These are phyloP conservation scores for Hylaeus anthracinus DNA, from an alignment of 1,140 invertebrate species.

Conservation along the genomic window DNA sequence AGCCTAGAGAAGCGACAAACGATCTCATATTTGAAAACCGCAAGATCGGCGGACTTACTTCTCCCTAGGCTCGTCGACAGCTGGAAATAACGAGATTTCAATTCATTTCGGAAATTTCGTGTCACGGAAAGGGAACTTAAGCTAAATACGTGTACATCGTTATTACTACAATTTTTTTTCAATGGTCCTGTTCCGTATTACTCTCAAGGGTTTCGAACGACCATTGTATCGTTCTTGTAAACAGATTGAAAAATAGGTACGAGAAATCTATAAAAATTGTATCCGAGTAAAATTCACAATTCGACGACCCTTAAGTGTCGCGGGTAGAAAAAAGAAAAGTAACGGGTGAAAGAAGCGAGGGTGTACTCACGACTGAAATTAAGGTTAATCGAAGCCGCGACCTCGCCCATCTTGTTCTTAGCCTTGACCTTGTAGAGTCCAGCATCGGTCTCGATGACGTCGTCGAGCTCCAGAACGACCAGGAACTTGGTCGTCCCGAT, in stretches of 20 bases:
- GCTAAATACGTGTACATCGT: no score
- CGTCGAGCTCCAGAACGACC: constrained; percentile 95
- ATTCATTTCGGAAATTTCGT: constrained; percentile 7
- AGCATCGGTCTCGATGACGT: constrained; percentile 97
- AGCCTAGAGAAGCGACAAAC: constrained; percentile 74
- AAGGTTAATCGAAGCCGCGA: constrained; percentile 98
- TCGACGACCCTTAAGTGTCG: not conserved
- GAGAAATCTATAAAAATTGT: no score
- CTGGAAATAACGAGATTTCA: constrained; percentile 80
- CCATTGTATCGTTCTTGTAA: no score
- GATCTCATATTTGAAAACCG: constrained; percentile 46
- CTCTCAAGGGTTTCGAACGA: no score
- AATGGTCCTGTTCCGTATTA: no score
- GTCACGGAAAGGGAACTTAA: no score
- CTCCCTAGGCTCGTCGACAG: constrained; percentile 91
- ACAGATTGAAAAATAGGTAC: no score
- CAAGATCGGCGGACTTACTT: constrained; percentile 84
- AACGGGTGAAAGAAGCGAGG: not conserved
- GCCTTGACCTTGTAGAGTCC: constrained; percentile 99
- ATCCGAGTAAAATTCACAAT: no score
- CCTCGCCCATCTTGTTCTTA: constrained; percentile 98
- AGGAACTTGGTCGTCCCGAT: constrained; percentile 92
- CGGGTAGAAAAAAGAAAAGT: not conserved
- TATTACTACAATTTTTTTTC: no score
- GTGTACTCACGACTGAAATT: constrained; percentile 98